Percentiles rank a stretch among this genome's conserved stretches.
These are phyloP conservation scores for Montipora capricornis DNA, from an alignment of 64 coral and sea anemone species.

Conservation along the genomic window DNA sequence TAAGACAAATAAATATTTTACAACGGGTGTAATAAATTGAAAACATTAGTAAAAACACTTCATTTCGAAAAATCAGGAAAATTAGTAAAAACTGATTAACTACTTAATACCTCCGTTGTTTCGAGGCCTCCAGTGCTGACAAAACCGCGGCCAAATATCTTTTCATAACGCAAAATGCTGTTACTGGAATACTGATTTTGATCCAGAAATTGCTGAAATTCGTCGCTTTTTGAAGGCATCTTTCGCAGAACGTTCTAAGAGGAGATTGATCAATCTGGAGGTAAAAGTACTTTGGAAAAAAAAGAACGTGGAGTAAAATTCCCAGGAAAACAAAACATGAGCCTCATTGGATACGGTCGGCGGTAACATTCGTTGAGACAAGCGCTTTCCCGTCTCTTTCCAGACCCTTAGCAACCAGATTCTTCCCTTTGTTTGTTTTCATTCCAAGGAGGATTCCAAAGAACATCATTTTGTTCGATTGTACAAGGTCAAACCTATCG, in stretches of 20 bases:
- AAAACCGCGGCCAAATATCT: constrained; percentile 94
- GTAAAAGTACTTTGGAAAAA: not conserved
- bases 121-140: constrained; percentile 96
- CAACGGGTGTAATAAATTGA: no score
- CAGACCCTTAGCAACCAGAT: not conserved
- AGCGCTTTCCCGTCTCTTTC: constrained; percentile 1
- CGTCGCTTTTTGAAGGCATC: constrained; percentile 27
- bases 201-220: constrained; percentile 94
- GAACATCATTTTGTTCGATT: not conserved
- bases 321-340: not conserved
- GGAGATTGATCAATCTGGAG: not conserved
- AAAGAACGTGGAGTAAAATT: not conserved
- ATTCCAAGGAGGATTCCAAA: not conserved
- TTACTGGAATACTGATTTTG: constrained; percentile 90
- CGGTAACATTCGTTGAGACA: constrained; percentile 8
- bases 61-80: not conserved
- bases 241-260: not conserved
- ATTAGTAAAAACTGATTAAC: not conserved
- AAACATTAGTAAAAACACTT: not conserved
- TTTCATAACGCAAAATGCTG: constrained; percentile 92
- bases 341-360: not conserved
- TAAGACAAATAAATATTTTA: no score
- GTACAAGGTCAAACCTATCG: not conserved
- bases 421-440: not conserved
- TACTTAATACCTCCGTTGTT: constrained; percentile 85